A percentile compares a stretch with the other conserved stretches of the same genome.
Conservation (phyloP, 2,888 invertebrate genomes). For the Drosophila mercatorum region DNA sequence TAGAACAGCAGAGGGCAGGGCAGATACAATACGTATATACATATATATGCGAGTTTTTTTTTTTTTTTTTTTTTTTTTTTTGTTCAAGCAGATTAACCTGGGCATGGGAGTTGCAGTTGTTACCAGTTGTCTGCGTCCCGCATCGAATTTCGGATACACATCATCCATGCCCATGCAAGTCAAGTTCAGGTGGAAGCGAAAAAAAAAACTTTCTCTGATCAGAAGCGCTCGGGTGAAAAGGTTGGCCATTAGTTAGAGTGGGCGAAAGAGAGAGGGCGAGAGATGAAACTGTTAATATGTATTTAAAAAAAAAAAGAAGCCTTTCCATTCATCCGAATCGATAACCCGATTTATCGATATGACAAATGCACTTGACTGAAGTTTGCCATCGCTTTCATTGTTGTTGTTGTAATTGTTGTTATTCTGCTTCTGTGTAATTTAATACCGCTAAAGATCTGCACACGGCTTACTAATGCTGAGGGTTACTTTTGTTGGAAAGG, state of each 20-base stretch:
- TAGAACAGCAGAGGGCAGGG: conserved; percentile 49
- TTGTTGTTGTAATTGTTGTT: conserved; percentile 12
- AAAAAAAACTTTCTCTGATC: conserved; percentile 57
- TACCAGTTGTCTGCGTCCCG: conserved; percentile 55
- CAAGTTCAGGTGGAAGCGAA: conserved; percentile 32
- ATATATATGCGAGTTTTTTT: conserved; percentile 40
- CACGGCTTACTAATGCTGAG: conserved; percentile 43
- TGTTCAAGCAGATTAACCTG: conserved; percentile 59
- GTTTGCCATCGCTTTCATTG: neutral
- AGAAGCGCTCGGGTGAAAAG: conserved; percentile 13
- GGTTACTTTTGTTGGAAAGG: conserved; percentile 48
- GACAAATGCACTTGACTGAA: conserved; percentile 45
- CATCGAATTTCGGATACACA: conserved; percentile 72
- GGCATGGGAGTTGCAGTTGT: conserved; percentile 47
- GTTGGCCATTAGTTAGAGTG: conserved; percentile 2
- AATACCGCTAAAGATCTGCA: conserved; percentile 54
- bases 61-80: conserved; percentile 21
- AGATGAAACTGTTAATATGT: conserved; percentile 34
- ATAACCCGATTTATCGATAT: conserved; percentile 44
- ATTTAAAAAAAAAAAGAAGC: neutral
- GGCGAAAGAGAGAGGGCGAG: conserved; percentile 3
- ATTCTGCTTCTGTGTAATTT: conserved; percentile 36
- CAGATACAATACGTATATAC: conserved; percentile 31
- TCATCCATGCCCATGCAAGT: conserved; percentile 29
- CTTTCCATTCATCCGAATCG: conserved; percentile 17